Conservation (phyloP, 2,797 vertebrate genomes). For the Hydrophis major region DNA sequence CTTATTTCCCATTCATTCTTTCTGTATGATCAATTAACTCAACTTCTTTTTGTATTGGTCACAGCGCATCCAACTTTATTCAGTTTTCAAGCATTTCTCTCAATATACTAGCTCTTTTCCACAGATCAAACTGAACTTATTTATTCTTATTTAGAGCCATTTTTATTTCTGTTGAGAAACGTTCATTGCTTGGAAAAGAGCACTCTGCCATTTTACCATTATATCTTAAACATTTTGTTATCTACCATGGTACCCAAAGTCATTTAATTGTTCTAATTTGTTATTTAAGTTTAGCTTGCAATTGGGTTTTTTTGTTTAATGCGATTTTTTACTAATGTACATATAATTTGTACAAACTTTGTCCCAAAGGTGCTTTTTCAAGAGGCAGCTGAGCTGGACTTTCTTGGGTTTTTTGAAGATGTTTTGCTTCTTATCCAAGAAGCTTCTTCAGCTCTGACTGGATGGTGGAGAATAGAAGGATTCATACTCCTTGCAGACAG, state of each 20-base stretch:
- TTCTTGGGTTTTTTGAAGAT: too few relatives aligned
- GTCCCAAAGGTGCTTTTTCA: too few relatives aligned
- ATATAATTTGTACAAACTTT: not conserved
- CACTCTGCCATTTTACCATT: not conserved
- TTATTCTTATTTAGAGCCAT: not conserved
- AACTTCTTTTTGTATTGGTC: not conserved
- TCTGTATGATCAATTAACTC: not conserved
- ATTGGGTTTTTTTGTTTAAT: not conserved
- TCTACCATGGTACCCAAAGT: not conserved
- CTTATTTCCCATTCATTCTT: not conserved
- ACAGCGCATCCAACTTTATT: not conserved
- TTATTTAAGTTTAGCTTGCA: not conserved
- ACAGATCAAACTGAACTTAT: not conserved
- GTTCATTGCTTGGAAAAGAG: not conserved
- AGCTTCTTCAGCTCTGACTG: too few relatives aligned
- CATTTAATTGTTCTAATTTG: not conserved
- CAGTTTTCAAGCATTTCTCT: not conserved
- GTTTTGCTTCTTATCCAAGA: too few relatives aligned
- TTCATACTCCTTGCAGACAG: too few relatives aligned
- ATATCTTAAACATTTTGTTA: not conserved
- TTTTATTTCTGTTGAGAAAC: not conserved
- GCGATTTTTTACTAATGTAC: not conserved
- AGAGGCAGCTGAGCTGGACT: too few relatives aligned
- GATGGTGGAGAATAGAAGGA: too few relatives aligned
- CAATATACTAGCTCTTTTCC: not conserved